Base-by-base conservation (phyloP, 1,140 invertebrate genomes). In the Drosophila ambigua region DNA sequence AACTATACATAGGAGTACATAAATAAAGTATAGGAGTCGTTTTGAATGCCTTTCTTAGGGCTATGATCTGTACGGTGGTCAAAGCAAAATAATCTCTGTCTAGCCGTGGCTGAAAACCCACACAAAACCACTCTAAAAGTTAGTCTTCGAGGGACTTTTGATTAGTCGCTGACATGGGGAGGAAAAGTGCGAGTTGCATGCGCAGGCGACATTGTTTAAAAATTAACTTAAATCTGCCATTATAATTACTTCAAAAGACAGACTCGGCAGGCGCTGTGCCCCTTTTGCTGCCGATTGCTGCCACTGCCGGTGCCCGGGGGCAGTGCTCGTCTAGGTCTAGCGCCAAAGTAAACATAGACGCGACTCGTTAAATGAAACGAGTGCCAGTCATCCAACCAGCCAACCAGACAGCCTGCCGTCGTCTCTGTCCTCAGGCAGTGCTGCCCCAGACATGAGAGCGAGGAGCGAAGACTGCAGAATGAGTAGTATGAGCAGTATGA, bases 181-280 rank as follows among this genome's bases (percentile, higher is more conserved):
- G 67, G 64, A 45, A 58, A 69, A 57, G 79, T 72, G 65, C 20
- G 35, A 74, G 51, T 62, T 71, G 75, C 65, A 55, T 66, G 64
- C 64, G 63, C 60, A 59, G 48, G 53, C 72, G 78, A 71, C 82
- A 77, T 88, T 89, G 84, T 89, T 88, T 89, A 79, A 88, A 88
- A 88, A 89, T 88, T 88, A 88, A 88, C 62, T 83, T 74, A 82
- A 88, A 89, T 88, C 83, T 77, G 79, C 65, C 76, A 66, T 83
- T 88, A 83, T 88, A 88, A 88, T 88, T 88, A 88, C 83, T 89
- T 88, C 79, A 88, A 88, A 77, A 68, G 72, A 72, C 75, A 68
- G 72, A 72, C 75, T 65, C 54, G 53, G 16, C 50, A 54, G 62
- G 54, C 43, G 61, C 23, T 51, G 55, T 49, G 20, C 57, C 76